Conservation (phyloP, 2,797 vertebrate species). For the Hozukius guyotensis region DNA sequence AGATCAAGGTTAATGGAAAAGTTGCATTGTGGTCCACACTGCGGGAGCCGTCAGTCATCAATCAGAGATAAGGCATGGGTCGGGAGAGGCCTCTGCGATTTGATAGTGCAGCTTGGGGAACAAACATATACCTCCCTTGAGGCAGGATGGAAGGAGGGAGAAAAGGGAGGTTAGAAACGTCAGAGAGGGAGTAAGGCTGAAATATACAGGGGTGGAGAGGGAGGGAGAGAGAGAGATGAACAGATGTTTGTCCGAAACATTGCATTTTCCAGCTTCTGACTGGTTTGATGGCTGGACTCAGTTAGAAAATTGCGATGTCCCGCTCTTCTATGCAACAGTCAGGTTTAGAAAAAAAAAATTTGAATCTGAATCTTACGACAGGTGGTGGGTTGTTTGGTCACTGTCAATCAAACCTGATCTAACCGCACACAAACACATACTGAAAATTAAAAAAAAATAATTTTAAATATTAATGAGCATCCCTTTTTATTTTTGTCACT, state of each 20-base stretch:
- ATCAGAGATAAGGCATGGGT: constrained; percentile 59
- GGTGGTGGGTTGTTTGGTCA: neutral
- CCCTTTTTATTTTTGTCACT: too few species aligned
- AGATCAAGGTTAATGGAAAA: constrained; percentile 74
- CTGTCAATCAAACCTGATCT: neutral
- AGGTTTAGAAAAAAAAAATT: neutral
- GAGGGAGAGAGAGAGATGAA: neutral
- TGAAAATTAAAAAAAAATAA: too few species aligned
- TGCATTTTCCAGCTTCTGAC: neutral
- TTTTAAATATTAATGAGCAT: neutral
- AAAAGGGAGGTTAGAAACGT: neutral
- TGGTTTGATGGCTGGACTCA: neutral
- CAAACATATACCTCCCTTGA: constrained; percentile 48
- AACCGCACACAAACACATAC: neutral
- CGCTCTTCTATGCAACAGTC: neutral
- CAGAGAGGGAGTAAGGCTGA: neutral
- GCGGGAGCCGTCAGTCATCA: constrained; percentile 48
- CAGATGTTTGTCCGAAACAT: neutral
- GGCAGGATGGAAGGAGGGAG: neutral
- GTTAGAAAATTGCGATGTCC: neutral
- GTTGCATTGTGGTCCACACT: constrained; percentile 33
- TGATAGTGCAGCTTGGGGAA: constrained; percentile 26
- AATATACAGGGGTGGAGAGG: neutral
- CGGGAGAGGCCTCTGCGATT: constrained; percentile 46
- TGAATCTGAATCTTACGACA: neutral